phyloP scores from a whole-genome alignment of 2,797 vertebrate species.

The Tamandua tetradactyla region DNA sequence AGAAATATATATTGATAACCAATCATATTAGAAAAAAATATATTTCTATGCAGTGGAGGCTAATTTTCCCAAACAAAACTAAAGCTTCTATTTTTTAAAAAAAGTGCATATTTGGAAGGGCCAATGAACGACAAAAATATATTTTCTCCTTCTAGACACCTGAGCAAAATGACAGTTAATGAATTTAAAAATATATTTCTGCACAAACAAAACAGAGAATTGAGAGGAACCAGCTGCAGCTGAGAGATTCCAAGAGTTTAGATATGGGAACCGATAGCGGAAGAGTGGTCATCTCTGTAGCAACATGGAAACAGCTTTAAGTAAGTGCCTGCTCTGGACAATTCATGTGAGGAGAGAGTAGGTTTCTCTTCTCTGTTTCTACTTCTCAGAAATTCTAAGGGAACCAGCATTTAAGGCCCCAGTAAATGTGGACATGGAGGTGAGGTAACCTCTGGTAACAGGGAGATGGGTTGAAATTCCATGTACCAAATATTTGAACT shows the following conservation, averaged over 20 bases:
- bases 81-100: background rate
- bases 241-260: background rate
- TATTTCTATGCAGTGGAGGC: background rate
- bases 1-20: no score
- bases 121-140: background rate
- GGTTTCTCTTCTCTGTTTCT: background rate
- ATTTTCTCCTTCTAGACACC: background rate
- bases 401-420: background rate
- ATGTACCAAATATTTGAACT: background rate
- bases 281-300: background rate
- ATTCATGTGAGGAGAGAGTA: background rate
- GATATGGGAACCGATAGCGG: background rate
- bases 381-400: background rate
- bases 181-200: background rate
- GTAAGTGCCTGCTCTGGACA: background rate
- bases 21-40: no score
- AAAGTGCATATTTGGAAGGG: background rate
- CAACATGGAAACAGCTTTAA: background rate
- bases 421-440: background rate
- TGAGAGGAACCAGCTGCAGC: background rate
- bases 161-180: background rate
- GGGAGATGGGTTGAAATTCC: background rate
- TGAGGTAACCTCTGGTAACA: background rate
- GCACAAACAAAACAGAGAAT: background rate
- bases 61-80: background rate